Evolutionary conservation across 2,888 invertebrate species (phyloP).

Genomic region (Chrysotoxum bicinctum): DNA sequence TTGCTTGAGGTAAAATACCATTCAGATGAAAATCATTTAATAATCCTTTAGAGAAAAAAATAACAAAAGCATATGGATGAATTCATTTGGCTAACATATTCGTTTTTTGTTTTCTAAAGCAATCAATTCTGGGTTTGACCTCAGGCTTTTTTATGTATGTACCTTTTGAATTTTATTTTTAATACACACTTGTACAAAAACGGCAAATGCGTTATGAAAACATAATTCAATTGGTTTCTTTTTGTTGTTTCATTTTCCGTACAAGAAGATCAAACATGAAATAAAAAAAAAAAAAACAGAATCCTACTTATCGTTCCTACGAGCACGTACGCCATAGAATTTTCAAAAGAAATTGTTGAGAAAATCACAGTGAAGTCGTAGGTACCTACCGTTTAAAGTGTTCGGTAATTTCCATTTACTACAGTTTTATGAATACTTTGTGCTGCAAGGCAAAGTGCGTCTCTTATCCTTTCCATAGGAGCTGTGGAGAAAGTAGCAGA

Average conservation of each 20-base stretch:
- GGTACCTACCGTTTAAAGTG: constrained; percentile 24
- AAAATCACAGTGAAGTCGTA: constrained; percentile 15
- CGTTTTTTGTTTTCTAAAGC: not conserved
- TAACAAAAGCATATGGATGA: not conserved
- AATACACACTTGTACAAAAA: not conserved
- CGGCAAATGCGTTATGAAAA: not conserved
- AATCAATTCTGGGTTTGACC: not conserved
- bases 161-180: not conserved
- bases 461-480: constrained; percentile 7
- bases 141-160: not conserved
- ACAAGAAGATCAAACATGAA: not conserved
- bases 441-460: constrained; percentile 53
- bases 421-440: constrained; percentile 52
- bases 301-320: not conserved
- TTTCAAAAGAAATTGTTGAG: constrained; percentile 23
- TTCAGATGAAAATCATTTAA: not conserved
- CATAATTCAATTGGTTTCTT: constrained; percentile 4
- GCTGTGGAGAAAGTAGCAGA: not conserved
- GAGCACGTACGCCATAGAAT: not conserved
- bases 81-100: not conserved
- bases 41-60: not conserved
- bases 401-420: constrained; percentile 56
- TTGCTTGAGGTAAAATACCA: not conserved
- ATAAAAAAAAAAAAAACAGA: constrained; percentile 4
- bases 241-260: not conserved